Percentiles rank a stretch among this genome's conserved stretches.
Conservation (phyloP, 2,797 vertebrate species). For the Poeciliopsis gracilis region DNA sequence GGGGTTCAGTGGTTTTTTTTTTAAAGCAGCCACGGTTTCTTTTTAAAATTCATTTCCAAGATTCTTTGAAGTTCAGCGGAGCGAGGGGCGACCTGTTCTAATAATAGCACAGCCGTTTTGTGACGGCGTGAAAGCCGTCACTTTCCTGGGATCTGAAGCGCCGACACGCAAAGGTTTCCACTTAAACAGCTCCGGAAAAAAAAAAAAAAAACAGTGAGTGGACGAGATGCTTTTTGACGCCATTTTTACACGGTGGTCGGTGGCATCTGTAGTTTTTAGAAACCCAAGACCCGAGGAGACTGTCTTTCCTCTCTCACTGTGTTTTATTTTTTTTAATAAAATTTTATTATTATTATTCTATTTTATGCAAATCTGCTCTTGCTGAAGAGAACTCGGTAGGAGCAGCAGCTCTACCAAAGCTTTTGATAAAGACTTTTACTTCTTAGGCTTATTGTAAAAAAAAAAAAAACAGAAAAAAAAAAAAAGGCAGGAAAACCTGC, state of each 20-base stretch:
- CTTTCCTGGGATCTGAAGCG: slow-evolving; percentile 23
- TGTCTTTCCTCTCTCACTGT: slow-evolving; percentile 27
- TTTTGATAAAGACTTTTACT: slow-evolving; percentile 40
- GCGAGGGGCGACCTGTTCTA: slow-evolving; percentile 58
- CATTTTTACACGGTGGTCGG: slow-evolving; percentile 33
- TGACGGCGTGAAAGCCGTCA: slow-evolving; percentile 34
- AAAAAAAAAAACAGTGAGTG: not conserved
- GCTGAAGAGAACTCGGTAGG: slow-evolving; percentile 29
- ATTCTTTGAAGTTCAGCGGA: slow-evolving; percentile 65
- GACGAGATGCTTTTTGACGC: slow-evolving; percentile 9
- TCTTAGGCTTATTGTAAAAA: slow-evolving; percentile 48
- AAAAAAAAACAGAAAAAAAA: slow-evolving; percentile 45
- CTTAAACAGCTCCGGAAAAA: not conserved
- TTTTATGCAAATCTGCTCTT: slow-evolving; percentile 49
- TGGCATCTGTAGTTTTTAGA: slow-evolving; percentile 39
- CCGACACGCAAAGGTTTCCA: not conserved
- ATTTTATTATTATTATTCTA: not conserved
- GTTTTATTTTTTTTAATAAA: slow-evolving; percentile 4
- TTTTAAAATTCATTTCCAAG: slow-evolving; percentile 59
- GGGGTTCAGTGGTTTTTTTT: slow-evolving; percentile 48
- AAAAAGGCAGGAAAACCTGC: slow-evolving; percentile 34
- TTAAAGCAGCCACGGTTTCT: slow-evolving; percentile 46
- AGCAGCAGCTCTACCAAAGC: slow-evolving; percentile 53
- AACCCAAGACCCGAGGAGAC: slow-evolving; percentile 2
- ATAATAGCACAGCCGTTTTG: slow-evolving; percentile 55